phyloP scores from a whole-genome alignment of 2,888 invertebrate genomes.

The Nephrotoma flavescens region DNA sequence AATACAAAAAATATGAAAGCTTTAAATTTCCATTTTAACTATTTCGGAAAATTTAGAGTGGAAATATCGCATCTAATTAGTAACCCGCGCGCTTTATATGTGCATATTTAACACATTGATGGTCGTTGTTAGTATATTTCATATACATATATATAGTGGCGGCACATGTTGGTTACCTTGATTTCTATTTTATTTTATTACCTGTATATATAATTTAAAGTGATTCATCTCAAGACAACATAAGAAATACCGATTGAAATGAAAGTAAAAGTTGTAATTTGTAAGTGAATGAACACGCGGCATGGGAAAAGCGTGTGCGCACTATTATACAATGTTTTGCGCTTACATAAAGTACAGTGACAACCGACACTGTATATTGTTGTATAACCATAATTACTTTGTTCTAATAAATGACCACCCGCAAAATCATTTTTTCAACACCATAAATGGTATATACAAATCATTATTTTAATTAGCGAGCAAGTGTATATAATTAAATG shows the following conservation, averaged over 20 bases:
- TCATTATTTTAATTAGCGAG: neutral
- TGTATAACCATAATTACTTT: neutral
- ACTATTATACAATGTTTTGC: neutral
- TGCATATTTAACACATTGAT: neutral
- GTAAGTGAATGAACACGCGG: neutral
- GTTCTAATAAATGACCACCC: neutral
- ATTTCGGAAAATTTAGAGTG: neutral
- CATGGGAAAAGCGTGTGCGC: neutral
- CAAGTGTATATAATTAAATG: neutral
- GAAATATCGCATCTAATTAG: neutral
- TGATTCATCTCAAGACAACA: neutral
- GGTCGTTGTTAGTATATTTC: neutral
- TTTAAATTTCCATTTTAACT: neutral
- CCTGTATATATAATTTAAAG: neutral
- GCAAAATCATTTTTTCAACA: neutral
- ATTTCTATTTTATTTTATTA: neutral
- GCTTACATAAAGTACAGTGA: neutral
- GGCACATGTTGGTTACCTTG: neutral
- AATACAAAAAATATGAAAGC: neutral
- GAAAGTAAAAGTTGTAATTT: neutral
- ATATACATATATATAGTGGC: neutral
- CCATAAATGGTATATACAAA: neutral
- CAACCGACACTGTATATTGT: neutral
- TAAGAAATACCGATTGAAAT: neutral
- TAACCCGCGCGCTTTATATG: neutral